Evolutionary conservation across 2,797 vertebrate genomes (phyloP).

Genomic region (Myotis planiceps): DNA sequence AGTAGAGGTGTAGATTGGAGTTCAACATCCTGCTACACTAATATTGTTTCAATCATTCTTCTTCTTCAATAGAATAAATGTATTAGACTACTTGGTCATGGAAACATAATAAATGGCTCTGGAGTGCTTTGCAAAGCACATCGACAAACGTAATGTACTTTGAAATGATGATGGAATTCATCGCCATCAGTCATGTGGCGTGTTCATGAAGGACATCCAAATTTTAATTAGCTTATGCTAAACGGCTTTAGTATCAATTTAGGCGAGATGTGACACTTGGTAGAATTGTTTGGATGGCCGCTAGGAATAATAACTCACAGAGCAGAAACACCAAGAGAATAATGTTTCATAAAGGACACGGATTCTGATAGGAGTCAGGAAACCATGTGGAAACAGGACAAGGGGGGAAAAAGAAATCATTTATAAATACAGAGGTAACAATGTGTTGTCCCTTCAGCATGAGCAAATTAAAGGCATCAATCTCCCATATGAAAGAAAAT

Average conservation of each 20-base stretch:
- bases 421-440: background rate
- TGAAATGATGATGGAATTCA: conserved; percentile 57
- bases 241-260: conserved; percentile 68
- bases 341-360: background rate
- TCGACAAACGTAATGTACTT: conserved; percentile 63
- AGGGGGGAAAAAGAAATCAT: background rate
- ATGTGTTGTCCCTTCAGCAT: background rate
- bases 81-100: background rate
- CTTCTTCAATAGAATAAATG: conserved; percentile 35
- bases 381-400: background rate
- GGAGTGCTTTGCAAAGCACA: conserved; percentile 36
- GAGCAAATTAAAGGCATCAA: background rate
- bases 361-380: conserved; percentile 10
- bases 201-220: conserved; percentile 72
- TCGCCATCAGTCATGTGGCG: conserved; percentile 48
- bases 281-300: conserved; percentile 56
- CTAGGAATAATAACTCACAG: conserved; percentile 60
- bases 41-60: conserved; percentile 15
- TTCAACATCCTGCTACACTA: background rate
- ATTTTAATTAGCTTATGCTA: conserved; percentile 79
- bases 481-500: background rate
- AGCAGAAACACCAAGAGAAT: conserved; percentile 11
- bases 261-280: conserved; percentile 58
- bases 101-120: conserved; percentile 62
- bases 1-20: background rate